Base-by-base conservation (phyloP, 2,113 vertebrate species). In the Ahaetulla prasina region DNA sequence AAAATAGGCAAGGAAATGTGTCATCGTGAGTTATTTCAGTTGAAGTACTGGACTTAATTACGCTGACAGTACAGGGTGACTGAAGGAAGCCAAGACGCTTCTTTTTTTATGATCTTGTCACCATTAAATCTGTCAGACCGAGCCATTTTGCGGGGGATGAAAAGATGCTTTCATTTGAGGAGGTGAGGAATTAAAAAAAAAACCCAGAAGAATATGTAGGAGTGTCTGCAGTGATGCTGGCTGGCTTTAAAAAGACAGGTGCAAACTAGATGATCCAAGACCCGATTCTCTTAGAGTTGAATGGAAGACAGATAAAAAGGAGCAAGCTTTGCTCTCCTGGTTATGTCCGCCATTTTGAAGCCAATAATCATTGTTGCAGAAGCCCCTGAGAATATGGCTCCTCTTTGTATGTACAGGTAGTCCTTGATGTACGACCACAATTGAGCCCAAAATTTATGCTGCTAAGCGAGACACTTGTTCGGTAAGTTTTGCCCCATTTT, bases 1-100 rank as follows among this genome's bases (percentile, higher is more conserved):
- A 85, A 92, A 57, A 89, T 92, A 89, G 57, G 68, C 35, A 92
- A 92, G 89, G 43, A 92, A 57, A 89, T 85, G 53, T 85, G 74
- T 85, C 87, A 92, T 85, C 8, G 22, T 74, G 85, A 89, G 35
- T 85, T 89, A 92, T 88, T 57, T 92, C 88, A 85, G 12, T 22
- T 27, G 53, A 89, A 85, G 10, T 88, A 85, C 45, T 50, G 43
- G 91, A 47, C 68, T 92, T 88, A 89, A 85, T 92, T 89, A 84
- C 35, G 20, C 89, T 89, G 54, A 50, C 4, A 27, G 88, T 60
- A 60, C 12, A 49, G 43, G 25, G 10, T 85, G 68, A 12, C 22
- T 89, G 39, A 84, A n/a, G 20, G 35, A 45, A 85, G 88, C 52
- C 27, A 30, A 50, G 49, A 35, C 35, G 18, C 30, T 14, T 47